Conservation (phyloP, 2,113 vertebrate species). For the Xyrauchen texanus region DNA sequence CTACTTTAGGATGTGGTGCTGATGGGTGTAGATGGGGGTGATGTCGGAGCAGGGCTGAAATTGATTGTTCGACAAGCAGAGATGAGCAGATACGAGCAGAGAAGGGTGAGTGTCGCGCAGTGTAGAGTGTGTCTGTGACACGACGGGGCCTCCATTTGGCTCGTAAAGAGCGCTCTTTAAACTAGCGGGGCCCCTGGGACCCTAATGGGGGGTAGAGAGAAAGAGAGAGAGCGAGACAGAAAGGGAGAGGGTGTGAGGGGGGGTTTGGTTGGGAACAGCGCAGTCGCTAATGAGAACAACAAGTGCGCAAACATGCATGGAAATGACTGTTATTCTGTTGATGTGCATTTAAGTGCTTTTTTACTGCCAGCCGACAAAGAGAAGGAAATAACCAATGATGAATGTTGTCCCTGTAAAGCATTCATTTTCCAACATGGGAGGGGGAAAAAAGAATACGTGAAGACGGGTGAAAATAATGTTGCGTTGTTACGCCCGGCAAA, state of each 20-base stretch:
- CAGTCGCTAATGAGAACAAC: conserved; percentile 91
- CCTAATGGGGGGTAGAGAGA: conserved; percentile 9
- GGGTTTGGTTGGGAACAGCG: conserved; percentile 63
- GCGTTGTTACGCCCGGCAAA: conserved; percentile 80
- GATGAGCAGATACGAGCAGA: conserved; percentile 66
- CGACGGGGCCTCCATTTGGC: conserved; percentile 87
- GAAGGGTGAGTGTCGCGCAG: conserved; percentile 25
- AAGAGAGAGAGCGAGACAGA: conserved; percentile 24
- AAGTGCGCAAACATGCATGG: conserved; percentile 92
- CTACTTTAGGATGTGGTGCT: conserved; percentile 87
- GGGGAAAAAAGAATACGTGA: conserved; percentile 63
- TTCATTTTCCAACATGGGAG: conserved; percentile 83
- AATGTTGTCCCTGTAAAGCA: conserved; percentile 90
- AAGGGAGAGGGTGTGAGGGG: conserved; percentile 57
- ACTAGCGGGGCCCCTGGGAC: conserved; percentile 84
- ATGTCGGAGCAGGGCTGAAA: conserved; percentile 80
- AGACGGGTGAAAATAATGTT: conserved; percentile 51
- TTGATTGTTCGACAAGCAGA: conserved; percentile 88
- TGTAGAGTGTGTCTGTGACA: conserved; percentile 77
- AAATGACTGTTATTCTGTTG: conserved; percentile 95
- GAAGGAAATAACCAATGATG: conserved; percentile 93
- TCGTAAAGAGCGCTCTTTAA: conserved; percentile 93
- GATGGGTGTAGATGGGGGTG: conserved; percentile 82
- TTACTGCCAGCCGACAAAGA: conserved; percentile 91
- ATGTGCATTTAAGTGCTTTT: conserved; percentile 98